Evolutionary conservation across 2,888 invertebrate genomes (phyloP).

Genomic region (Melolontha melolontha): DNA sequence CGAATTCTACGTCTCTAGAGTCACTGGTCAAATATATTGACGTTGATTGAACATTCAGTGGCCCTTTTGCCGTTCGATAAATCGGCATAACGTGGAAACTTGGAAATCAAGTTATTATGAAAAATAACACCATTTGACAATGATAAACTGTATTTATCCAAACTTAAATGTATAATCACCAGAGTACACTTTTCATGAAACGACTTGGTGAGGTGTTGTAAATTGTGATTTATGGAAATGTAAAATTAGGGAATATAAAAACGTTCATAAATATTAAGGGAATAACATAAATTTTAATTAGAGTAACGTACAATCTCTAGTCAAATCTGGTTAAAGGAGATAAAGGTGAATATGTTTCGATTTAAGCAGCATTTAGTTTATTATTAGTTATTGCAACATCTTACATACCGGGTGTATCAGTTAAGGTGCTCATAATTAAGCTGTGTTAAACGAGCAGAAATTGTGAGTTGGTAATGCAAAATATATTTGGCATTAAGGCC

Average conservation of each 20-base stretch:
- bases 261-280: too few species aligned
- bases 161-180: slow-evolving; percentile 15
- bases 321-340: not conserved
- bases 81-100: slow-evolving; percentile 16
- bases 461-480: too few species aligned
- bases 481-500: too few species aligned
- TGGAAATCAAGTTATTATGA: slow-evolving; percentile 33
- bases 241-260: not conserved
- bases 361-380: too few species aligned
- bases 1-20: slow-evolving; percentile 21
- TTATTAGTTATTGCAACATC: too few species aligned
- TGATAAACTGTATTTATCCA: slow-evolving; percentile 24
- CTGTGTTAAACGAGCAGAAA: too few species aligned
- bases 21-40: slow-evolving; percentile 45
- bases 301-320: too few species aligned
- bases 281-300: not conserved
- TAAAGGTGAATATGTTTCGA: too few species aligned
- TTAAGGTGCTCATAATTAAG: too few species aligned
- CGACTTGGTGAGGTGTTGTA: slow-evolving; percentile 1
- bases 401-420: too few species aligned
- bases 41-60: slow-evolving; percentile 51
- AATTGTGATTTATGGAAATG: slow-evolving; percentile 5
- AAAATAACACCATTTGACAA: slow-evolving; percentile 22
- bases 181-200: not conserved
- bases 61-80: slow-evolving; percentile 1